Base-by-base conservation (phyloP, 2,888 invertebrate species). In the Drosophila suboccidentalis region DNA sequence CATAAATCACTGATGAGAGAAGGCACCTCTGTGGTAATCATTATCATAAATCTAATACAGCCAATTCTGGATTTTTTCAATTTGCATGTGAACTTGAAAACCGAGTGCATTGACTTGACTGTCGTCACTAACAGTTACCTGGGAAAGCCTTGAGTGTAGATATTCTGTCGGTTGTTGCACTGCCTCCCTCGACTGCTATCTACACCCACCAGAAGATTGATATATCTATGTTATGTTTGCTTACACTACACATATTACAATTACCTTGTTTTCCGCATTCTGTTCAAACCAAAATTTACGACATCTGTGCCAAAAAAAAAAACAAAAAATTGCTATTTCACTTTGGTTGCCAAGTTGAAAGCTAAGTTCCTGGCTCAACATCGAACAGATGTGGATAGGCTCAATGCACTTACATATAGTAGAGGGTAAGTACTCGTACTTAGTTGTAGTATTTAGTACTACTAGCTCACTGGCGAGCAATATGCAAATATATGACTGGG, bases 1-100 rank as follows among this genome's bases (percentile, higher is more conserved):
- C 64, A 81, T 84, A 78, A 84, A 69, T 66, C 83, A 50, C 50
- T 61, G 79, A 82, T 75, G 79, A 38, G 68, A 53, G 5, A 26
- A 26, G 26, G 26, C 57, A 19, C 46, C 41, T 38, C 57, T 36
- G 34, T 47, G 41, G 58, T 57, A 60, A 57, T 41, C 64, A 65
- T 72, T 78, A 82, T 82, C 84, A 84, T 89, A 81, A 87, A 89
- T 84, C 89, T 81, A 84, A 84, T 68, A 51, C 44, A 22, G 57
- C 65, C 79, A 78, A 68, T 78, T 87, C 76, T 61, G 73, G 85
- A 64, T 60, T 60, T 84, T 84, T 72, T 71, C 73, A 81, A 89
- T 84, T 84, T 84, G 84, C 84, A 78, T 89, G 71, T 89, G 84
- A 84, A 89, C 84, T 84, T 84, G 84, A 88, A 53, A 53, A 49